Evolutionary conservation across 2,797 vertebrate species (phyloP).

Genomic region (Tarsius wallacei): DNA sequence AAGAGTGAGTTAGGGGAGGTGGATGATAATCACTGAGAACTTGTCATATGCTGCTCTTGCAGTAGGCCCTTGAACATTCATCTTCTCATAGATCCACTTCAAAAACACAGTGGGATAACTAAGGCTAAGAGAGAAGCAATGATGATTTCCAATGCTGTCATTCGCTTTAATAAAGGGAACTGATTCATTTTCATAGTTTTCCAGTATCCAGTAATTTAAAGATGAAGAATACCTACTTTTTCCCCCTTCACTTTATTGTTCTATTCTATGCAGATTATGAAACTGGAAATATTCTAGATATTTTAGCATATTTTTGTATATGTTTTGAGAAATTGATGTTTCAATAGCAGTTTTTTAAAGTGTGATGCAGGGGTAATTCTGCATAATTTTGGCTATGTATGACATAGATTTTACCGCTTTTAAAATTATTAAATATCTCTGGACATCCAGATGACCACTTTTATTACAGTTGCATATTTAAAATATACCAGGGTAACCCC

Average conservation of each 20-base stretch:
- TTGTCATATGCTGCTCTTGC: neutral
- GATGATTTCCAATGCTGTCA: neutral
- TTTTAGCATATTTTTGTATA: neutral
- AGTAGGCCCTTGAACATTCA: neutral
- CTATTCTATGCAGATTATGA: neutral
- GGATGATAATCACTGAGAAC: neutral
- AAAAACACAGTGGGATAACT: neutral
- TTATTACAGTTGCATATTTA: neutral
- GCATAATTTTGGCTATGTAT: neutral
- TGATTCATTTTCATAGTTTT: neutral
- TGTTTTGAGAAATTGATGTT: constrained; percentile 1
- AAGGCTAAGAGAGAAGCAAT: neutral
- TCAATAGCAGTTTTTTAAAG: neutral
- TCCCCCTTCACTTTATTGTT: neutral
- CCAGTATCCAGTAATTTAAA: neutral
- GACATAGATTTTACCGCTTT: neutral
- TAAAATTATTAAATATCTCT: neutral
- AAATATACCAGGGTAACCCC: neutral
- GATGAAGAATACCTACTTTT: neutral
- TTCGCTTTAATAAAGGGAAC: neutral
- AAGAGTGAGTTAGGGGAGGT: neutral
- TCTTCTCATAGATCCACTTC: neutral
- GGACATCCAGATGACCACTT: neutral
- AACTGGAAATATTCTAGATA: neutral
- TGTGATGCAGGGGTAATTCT: neutral